phyloP scores from a whole-genome alignment of 2,113 vertebrate genomes.

The Glareola pratincola region DNA sequence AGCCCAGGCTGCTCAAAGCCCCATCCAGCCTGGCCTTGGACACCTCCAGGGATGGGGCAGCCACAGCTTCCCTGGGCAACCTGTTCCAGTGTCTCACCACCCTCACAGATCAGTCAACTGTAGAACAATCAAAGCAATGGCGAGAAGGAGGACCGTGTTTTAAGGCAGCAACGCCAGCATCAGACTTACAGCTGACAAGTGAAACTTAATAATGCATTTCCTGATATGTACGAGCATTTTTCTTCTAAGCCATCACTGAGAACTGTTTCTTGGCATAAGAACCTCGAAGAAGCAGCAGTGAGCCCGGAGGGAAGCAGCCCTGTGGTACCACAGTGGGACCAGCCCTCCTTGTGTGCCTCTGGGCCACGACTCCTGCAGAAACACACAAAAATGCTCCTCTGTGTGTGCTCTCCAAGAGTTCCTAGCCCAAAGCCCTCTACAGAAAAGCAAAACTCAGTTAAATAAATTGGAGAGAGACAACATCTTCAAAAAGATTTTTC shows the following conservation, averaged over 20 bases:
- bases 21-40: too few species aligned
- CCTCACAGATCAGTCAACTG: not conserved
- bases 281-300: not conserved
- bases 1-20: too few species aligned
- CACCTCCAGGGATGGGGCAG: too few species aligned
- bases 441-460: not conserved
- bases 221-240: not conserved
- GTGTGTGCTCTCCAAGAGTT: not conserved
- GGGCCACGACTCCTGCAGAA: not conserved
- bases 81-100: too few species aligned
- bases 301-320: not conserved
- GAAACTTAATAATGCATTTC: not conserved
- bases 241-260: not conserved
- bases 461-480: not conserved
- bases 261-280: not conserved
- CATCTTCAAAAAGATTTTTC: not conserved
- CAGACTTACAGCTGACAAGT: not conserved
- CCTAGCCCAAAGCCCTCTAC: not conserved
- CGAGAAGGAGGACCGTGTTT: fast-evolving
- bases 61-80: too few species aligned
- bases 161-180: not conserved
- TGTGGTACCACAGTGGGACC: not conserved
- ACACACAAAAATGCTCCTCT: not conserved
- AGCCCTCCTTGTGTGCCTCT: not conserved
- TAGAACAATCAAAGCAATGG: not conserved